Evolutionary conservation across 2,888 invertebrate genomes (phyloP), one percentile per base, ranked within the genome.

Genomic region (Heliconius charithonia): DNA sequence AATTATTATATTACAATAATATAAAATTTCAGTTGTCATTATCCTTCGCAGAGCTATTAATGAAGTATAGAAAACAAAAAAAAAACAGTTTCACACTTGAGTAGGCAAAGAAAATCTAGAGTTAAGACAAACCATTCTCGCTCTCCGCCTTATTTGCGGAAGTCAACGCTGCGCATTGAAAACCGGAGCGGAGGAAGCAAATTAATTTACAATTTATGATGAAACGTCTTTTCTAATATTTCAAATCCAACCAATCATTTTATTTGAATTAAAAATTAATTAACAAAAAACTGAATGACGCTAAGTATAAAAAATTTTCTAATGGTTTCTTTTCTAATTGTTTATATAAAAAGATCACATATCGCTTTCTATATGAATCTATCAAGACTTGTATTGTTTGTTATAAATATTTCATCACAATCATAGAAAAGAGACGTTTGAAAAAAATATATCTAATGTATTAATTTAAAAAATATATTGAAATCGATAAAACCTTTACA

Each of bases 321-420:
- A 72, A n/a, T 29, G 22, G n/a, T n/a, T 6, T 56, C 59, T 72
- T 29, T 29, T 29, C 32, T 37, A 59, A 16, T 72, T 32, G 32
- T 32, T 59, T 72, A 72, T 72, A 59, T 72, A 72, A 72, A 72
- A 72, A 72, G 32, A 59, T 72, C 59, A 72, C 72, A 72, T 32
- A n/a, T 32, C n/a, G 59, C 59, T 37, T 51, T 6, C n/a, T n/a
- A 72, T 6, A n/a, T 1, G 29, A 71, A 32, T 19, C n/a, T 56
- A 7, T 72, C 32, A n/a, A 32, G 32, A 56, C 32, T 3, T 32
- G 25, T 63, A 27, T 63, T 27, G 59, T n/a, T n/a, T n/a, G 59
- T 59, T n/a, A n/a, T 41, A 37, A 32, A n/a, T 32, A 67, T 41
- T 67, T 67, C 67, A 41, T 67, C 67, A 67, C n/a, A 67, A 67